Percentiles rank a stretch among this genome's conserved stretches.
Evolutionary conservation across 2,888 invertebrate species (phyloP).

Genomic region (Mycalesis mineus): DNA sequence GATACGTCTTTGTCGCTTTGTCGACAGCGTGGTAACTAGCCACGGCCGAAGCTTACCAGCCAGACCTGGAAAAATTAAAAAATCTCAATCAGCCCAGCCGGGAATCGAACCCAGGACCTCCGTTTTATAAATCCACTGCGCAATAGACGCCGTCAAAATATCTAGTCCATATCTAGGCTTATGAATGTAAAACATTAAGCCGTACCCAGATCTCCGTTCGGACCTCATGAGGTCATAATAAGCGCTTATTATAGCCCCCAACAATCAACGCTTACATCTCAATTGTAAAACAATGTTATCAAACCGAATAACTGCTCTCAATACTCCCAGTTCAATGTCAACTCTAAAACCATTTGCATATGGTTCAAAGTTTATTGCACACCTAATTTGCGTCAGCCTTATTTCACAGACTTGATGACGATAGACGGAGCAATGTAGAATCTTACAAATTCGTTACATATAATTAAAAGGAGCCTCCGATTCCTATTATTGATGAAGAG

Average conservation of each 20-base stretch:
- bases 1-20: too few relatives aligned
- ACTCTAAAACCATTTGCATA: constrained; percentile 29
- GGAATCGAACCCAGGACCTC: too few relatives aligned
- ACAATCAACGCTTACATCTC: constrained; percentile 60
- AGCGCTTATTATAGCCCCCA: constrained; percentile 46
- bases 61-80: too few relatives aligned
- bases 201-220: constrained; percentile 24
- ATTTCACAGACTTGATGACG: background rate
- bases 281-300: constrained; percentile 68
- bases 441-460: too few relatives aligned
- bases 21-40: too few relatives aligned
- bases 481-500: too few relatives aligned
- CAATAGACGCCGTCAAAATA: too few relatives aligned
- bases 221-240: constrained; percentile 34
- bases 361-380: constrained; percentile 32
- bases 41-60: too few relatives aligned
- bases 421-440: background rate
- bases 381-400: constrained; percentile 29
- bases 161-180: constrained; percentile 1
- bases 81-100: too few relatives aligned
- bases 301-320: constrained; percentile 34
- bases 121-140: too few relatives aligned
- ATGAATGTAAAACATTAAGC: constrained; percentile 13
- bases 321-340: constrained; percentile 31
- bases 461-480: too few relatives aligned